Base-by-base conservation (phyloP, 2,888 invertebrate species). In the Allolobophora icterica region DNA sequence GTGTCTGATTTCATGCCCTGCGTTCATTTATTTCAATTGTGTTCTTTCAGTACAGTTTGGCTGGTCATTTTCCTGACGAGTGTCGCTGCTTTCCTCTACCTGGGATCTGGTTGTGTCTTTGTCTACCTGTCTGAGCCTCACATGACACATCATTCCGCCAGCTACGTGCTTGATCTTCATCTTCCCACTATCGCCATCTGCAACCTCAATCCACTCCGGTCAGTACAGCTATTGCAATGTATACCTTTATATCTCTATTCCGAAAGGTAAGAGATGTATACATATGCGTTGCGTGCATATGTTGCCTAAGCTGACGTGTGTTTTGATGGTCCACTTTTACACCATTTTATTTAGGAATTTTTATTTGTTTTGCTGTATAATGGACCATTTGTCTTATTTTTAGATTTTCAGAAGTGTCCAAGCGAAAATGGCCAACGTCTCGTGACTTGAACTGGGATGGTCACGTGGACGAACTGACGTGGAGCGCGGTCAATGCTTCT, bases 131-230 rank as follows among this genome's bases (percentile, higher is more conserved):
- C 87, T 3, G 87, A 87, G 24, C 87, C 34, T 34, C 34, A 87
- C 38, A 6, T 87, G 13, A 35, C 87, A n/a, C 34, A 38, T 35
- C 34, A 34, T 34, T 35, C 87, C 21, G 38, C 87, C 35, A 87
- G 35, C 87, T 87, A 87, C 87, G 87, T 35, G 19, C n/a, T 38
- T 17, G 38, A 87, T 17, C 89, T 33, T 40, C 89, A 35, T 0
- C 89, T 89, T 52, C 89, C 89, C 33, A 42, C 40, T 45, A 45
- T 89, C 42, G 11, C 89, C 52, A 42, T 89, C 42, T 89, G 89
- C 89, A 89, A 89, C 89, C n/a, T 89, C 33, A 89, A 89, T 42
- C 42, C 89, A 89, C 89, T 89, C 4, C 33, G 89, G 89, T 89
- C 33, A 52, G 89, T 89, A n/a, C 1, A 17, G 13, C n/a, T n/a